phyloP scores from a whole-genome alignment of 2,113 vertebrate genomes.

The Ophthalmolycus amberensis region DNA sequence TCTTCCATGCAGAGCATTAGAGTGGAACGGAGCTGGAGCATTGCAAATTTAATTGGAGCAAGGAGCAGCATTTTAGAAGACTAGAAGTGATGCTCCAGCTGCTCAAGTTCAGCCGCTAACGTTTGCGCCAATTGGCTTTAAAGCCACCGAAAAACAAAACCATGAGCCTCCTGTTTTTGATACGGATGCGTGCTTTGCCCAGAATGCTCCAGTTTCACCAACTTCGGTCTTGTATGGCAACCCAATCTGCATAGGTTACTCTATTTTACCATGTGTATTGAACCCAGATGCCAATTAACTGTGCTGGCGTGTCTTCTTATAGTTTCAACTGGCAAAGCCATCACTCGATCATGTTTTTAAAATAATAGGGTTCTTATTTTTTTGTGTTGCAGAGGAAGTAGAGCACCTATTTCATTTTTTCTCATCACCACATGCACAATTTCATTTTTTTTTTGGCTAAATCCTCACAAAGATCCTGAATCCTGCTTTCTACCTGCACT shows the following conservation, averaged over 20 bases:
- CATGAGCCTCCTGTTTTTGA: constrained; percentile 22
- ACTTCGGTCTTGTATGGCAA: background rate
- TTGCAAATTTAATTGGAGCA: constrained; percentile 59
- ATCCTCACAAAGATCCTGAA: constrained; percentile 45
- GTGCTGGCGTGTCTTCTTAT: background rate
- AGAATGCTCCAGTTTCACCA: constrained; percentile 5
- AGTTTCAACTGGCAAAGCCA: background rate
- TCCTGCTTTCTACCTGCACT: constrained; percentile 29
- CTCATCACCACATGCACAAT: constrained; percentile 36
- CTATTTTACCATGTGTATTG: background rate
- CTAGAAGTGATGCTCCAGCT: constrained; percentile 44
- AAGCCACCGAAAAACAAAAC: constrained; percentile 9
- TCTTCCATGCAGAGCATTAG: constrained; percentile 52
- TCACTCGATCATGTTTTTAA: background rate
- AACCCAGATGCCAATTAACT: background rate
- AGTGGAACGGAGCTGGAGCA: constrained; percentile 60
- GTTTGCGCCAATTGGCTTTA: constrained; percentile 49
- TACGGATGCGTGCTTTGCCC: background rate
- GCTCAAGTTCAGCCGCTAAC: constrained; percentile 20
- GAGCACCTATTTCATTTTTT: constrained; percentile 35
- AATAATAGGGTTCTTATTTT: background rate
- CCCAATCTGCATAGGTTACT: background rate
- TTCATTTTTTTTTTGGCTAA: constrained; percentile 32
- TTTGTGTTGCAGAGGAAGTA: background rate
- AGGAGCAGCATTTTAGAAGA: constrained; percentile 39